A percentile compares a stretch with the other conserved stretches of the same genome.
phyloP scores from a whole-genome alignment of 2,888 invertebrate species.

The Coleophora flavipennella region DNA sequence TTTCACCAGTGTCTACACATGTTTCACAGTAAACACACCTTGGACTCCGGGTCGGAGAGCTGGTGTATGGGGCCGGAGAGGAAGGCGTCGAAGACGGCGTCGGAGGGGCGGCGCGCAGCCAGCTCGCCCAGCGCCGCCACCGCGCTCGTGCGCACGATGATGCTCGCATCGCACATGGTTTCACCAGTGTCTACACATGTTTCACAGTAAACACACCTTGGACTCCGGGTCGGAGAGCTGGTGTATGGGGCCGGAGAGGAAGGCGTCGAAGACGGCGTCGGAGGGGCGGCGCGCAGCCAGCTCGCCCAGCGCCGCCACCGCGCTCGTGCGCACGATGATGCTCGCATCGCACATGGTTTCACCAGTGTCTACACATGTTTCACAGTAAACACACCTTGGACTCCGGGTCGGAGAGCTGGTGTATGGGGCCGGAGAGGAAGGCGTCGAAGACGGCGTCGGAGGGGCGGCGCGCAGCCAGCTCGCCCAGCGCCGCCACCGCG shows the following conservation, averaged over 20 bases:
- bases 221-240: slow-evolving; percentile 19
- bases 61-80: slow-evolving; percentile 55
- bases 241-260: slow-evolving; percentile 22
- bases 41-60: slow-evolving; percentile 55
- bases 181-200: background rate
- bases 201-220: background rate
- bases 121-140: slow-evolving; percentile 47
- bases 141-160: background rate
- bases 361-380: background rate
- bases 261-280: slow-evolving; percentile 40
- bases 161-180: background rate
- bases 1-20: background rate
- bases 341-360: background rate
- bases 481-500: slow-evolving; percentile 45
- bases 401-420: slow-evolving; percentile 58
- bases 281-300: slow-evolving; percentile 27
- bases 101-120: slow-evolving; percentile 23
- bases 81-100: slow-evolving; percentile 44
- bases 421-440: slow-evolving; percentile 53
- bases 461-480: slow-evolving; percentile 29
- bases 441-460: slow-evolving; percentile 38
- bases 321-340: slow-evolving; percentile 44
- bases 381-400: slow-evolving; percentile 32
- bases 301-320: slow-evolving; percentile 47
- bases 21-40: slow-evolving; percentile 33